Evolutionary conservation across 2,888 invertebrate genomes (phyloP).

Genomic region (Brenthis ino): DNA sequence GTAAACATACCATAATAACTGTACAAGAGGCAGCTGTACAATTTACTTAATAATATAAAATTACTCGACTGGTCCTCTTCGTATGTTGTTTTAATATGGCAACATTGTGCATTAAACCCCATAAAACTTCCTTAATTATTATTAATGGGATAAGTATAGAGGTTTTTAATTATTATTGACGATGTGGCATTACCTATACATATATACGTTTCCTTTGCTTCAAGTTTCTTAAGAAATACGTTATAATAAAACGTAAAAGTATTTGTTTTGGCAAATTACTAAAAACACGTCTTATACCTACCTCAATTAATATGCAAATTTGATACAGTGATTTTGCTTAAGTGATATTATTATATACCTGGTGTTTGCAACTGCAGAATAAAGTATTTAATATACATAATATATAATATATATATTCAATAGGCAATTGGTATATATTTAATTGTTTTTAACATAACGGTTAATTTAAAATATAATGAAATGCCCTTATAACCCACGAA

Average conservation of each 20-base stretch:
- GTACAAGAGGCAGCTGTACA: conserved; percentile 57
- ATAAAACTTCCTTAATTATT: conserved; percentile 27
- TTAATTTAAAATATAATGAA: too few relatives aligned
- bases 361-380: too few relatives aligned
- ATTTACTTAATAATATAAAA: conserved; percentile 75
- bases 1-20: conserved; percentile 72
- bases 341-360: too few relatives aligned
- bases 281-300: too few relatives aligned
- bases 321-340: neutral
- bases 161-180: conserved; percentile 22
- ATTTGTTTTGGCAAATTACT: too few relatives aligned
- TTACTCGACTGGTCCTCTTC: conserved; percentile 58
- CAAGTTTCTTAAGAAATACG: neutral
- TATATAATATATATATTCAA: too few relatives aligned
- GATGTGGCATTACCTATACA: conserved; percentile 5
- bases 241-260: neutral
- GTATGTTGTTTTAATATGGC: conserved; percentile 29
- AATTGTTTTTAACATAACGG: too few relatives aligned
- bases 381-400: too few relatives aligned
- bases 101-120: conserved; percentile 29
- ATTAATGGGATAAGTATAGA: conserved; percentile 22
- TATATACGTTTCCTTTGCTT: neutral
- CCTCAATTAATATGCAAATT: neutral
- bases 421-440: too few relatives aligned
- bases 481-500: too few relatives aligned